A percentile compares a stretch with the other conserved stretches of the same genome.
Conservation (phyloP, 2,797 vertebrate genomes). For the Anguilla anguilla region DNA sequence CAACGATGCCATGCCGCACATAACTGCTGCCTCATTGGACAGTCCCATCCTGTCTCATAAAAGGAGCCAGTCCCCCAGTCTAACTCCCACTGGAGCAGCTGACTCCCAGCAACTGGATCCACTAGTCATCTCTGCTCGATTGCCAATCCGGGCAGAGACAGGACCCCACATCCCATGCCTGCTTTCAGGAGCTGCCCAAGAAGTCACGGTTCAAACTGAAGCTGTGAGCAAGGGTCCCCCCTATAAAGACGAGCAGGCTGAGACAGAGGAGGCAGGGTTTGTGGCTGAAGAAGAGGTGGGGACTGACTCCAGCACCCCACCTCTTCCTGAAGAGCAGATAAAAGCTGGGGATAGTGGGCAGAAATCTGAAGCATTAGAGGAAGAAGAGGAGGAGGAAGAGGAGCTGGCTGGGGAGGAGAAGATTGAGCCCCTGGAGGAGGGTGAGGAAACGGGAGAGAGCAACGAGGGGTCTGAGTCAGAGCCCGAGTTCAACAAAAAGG, state of each 20-base stretch:
- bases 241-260: conserved; percentile 29
- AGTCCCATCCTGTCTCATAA: conserved; percentile 16
- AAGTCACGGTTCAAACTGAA: conserved; percentile 9
- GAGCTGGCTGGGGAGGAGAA: conserved; percentile 30
- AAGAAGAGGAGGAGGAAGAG: conserved; percentile 38
- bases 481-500: background rate
- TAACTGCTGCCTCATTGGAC: conserved; percentile 20
- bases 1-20: conserved; percentile 36
- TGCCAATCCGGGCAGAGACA: conserved; percentile 55
- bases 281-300: background rate
- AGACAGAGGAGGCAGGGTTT: background rate
- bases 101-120: conserved; percentile 36
- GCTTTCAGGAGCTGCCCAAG: background rate
- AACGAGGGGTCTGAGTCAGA: background rate
- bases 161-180: conserved; percentile 16
- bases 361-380: background rate
- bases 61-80: conserved; percentile 31
- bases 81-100: background rate
- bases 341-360: background rate
- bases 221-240: background rate
- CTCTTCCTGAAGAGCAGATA: background rate
- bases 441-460: conserved; percentile 38
- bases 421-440: conserved; percentile 22
- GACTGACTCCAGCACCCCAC: background rate
- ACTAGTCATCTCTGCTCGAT: conserved; percentile 57